phyloP scores from a whole-genome alignment of 2,888 invertebrate genomes.

The Thymelicus lineola region DNA sequence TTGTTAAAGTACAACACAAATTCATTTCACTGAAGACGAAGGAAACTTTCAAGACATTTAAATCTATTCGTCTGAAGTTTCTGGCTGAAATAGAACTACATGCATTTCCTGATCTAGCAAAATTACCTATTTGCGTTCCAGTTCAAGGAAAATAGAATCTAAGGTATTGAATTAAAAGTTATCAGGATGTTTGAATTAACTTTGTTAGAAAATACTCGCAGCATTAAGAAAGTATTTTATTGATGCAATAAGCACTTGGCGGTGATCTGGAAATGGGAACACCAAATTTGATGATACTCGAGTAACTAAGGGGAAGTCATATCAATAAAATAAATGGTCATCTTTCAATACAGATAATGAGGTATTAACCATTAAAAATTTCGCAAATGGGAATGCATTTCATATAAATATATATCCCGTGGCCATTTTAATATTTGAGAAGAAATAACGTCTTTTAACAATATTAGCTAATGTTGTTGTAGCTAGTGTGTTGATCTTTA shows the following conservation, averaged over 20 bases:
- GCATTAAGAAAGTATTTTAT: constrained; percentile 71
- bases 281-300: constrained; percentile 40
- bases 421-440: too few species aligned
- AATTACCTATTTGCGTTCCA: constrained; percentile 1
- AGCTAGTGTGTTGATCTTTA: too few species aligned
- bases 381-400: too few species aligned
- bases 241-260: constrained; percentile 72
- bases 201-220: constrained; percentile 56
- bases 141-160: constrained; percentile 19
- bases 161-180: constrained; percentile 13
- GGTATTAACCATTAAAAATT: too few species aligned
- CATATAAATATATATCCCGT: too few species aligned
- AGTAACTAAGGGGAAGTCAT: constrained; percentile 38
- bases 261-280: constrained; percentile 48
- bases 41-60: constrained; percentile 54
- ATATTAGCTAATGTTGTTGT: too few species aligned
- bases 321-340: constrained; percentile 19
- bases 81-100: constrained; percentile 44
- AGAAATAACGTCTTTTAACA: too few species aligned
- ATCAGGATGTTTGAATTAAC: constrained; percentile 1
- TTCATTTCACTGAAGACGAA: constrained; percentile 47
- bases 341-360: too few species aligned
- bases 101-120: background rate
- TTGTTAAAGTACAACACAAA: constrained; percentile 41
- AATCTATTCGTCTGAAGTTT: constrained; percentile 58